Evolutionary conservation across 2,888 invertebrate species (phyloP).

Genomic region (Alloplasta piceator): DNA sequence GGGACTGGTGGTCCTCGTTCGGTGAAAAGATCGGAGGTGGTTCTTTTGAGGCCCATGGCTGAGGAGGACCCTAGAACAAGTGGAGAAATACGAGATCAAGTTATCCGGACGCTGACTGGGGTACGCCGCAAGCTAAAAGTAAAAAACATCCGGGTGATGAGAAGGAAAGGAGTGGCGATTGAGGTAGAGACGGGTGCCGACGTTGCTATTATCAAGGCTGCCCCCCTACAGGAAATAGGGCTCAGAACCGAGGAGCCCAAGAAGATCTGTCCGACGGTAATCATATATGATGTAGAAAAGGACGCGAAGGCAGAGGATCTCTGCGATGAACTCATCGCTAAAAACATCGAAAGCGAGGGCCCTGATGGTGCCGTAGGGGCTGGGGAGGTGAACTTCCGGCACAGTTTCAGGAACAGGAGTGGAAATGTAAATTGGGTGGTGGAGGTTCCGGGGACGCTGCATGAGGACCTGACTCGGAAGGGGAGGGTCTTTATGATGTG

Average conservation of each 20-base stretch:
- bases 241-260: background rate
- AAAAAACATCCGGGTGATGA: background rate
- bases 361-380: background rate
- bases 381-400: background rate
- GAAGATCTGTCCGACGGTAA: background rate
- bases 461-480: background rate
- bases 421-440: slow-evolving; percentile 4
- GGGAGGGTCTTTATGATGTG: background rate
- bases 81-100: background rate
- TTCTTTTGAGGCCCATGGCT: background rate
- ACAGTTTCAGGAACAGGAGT: background rate
- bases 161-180: background rate
- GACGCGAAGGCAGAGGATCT: too few relatives aligned
- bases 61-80: background rate
- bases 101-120: background rate
- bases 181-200: background rate
- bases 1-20: too few relatives aligned
- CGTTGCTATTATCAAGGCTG: background rate
- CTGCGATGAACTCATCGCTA: too few relatives aligned
- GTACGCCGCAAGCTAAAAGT: background rate
- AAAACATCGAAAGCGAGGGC: background rate
- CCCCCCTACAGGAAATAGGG: background rate
- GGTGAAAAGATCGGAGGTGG: background rate
- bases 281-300: slow-evolving; percentile 2
- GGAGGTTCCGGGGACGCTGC: background rate